Base-by-base conservation (phyloP, 1,140 invertebrate genomes). In the Chrysopa pallens region DNA sequence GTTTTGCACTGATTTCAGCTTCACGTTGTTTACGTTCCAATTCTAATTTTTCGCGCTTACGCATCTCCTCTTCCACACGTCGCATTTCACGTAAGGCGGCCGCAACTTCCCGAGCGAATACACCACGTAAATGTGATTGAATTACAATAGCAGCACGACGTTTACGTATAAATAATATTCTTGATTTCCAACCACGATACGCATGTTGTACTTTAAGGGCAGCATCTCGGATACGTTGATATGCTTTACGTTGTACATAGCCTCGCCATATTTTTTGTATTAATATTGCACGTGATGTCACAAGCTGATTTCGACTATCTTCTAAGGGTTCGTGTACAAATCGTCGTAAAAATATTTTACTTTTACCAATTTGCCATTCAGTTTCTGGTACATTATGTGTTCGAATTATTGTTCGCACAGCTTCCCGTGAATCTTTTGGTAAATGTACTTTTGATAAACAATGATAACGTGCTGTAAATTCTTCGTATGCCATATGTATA, bases 341-440 rank as follows among this genome's bases (percentile, higher is more conserved):
- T 38, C 74, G 80, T 40, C 87, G 67, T 46, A 96, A 69, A 60
- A 96, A 91, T 36, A 96, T 79, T 66, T 91, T 93, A 2, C 76
- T 80, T 59, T 81, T 84, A 6, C 91, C 91, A 42, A 92, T 78
- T 63, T 95, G 88, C 87, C 88, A 94, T 58, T 94, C 80, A 8
- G 69, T 78, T 6, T 63, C 59, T 1, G 74, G 68, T n/a, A 85
- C 62, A 29, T 72, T 64, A 38, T 77, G 67, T 27, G 55, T 59
- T 44, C 70, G 64, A 36, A 87, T 67, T 29, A 81, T 54, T 44
- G 52, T 46, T 36, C 51, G 45, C 37, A 53, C 55, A n/a, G 55
- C 57, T 23, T 43, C 49, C 7, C 49, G 36, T 36, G 48, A 46
- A 48, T 62, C 57, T 11, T 42, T 42, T 13, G 61, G 58, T 29